Evolutionary conservation across 1,140 invertebrate genomes (phyloP).

Genomic region (Dreissena rostriformis): DNA sequence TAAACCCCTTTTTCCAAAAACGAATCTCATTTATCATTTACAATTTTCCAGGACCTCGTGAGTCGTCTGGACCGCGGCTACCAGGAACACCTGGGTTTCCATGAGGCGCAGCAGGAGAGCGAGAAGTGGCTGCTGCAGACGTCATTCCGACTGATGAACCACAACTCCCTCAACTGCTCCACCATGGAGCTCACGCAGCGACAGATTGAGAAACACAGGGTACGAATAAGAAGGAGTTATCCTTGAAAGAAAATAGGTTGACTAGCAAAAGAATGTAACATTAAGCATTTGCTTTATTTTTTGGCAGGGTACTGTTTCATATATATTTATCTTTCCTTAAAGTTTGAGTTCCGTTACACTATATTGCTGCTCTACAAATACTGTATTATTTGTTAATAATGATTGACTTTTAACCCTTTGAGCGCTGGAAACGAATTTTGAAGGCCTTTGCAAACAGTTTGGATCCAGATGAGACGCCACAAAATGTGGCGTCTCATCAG

Average conservation of each 20-base stretch:
- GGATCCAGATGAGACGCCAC: too few relatives aligned
- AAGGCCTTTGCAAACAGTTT: too few relatives aligned
- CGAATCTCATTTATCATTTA: not conserved
- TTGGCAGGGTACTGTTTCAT: too few relatives aligned
- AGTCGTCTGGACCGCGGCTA: slow-evolving; percentile 71
- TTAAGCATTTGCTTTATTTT: too few relatives aligned
- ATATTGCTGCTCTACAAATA: not conserved
- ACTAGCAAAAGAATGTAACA: too few relatives aligned
- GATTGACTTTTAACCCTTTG: too few relatives aligned
- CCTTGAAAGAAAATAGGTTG: not conserved
- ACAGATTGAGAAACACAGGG: slow-evolving; percentile 93
- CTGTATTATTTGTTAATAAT: too few relatives aligned
- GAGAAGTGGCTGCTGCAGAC: slow-evolving; percentile 98
- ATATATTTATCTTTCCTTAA: too few relatives aligned
- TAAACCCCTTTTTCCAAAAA: not conserved
- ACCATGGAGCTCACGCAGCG: slow-evolving; percentile 94
- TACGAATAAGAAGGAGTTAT: slow-evolving; percentile 62
- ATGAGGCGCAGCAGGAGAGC: slow-evolving; percentile 93
- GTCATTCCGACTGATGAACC: slow-evolving; percentile 97
- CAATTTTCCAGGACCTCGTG: slow-evolving; percentile 69
- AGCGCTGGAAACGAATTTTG: too few relatives aligned
- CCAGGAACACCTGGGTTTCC: slow-evolving; percentile 91
- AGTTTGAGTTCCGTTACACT: too few relatives aligned
- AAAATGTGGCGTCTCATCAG: too few relatives aligned
- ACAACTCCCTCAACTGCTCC: slow-evolving; percentile 96